A percentile compares a stretch with the other conserved stretches of the same genome.
Evolutionary conservation across 2,888 invertebrate genomes (phyloP).

Genomic region (Phyllotreta striolata): DNA sequence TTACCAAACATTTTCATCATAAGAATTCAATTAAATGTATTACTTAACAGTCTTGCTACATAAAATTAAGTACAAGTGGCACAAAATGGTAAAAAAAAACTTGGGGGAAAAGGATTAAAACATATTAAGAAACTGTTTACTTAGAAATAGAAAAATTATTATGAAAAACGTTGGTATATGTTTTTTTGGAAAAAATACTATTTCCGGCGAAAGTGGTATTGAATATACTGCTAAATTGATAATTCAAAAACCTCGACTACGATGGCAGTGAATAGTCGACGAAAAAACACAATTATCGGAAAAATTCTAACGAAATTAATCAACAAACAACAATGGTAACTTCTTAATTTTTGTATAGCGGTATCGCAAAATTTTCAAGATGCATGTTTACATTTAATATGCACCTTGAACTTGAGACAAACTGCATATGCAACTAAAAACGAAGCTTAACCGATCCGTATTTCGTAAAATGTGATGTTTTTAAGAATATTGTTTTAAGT

Average conservation of each 20-base stretch:
- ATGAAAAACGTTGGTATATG: conserved; percentile 26
- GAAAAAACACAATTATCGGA: conserved; percentile 38
- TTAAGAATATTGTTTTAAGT: conserved; percentile 38
- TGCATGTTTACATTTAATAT: background rate
- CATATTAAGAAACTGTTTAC: background rate
- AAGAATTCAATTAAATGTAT: conserved; percentile 1
- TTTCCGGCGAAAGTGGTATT: conserved; percentile 6
- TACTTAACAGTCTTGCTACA: background rate
- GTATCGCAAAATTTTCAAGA: conserved; percentile 2
- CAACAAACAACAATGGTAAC: conserved; percentile 35
- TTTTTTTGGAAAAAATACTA: too few species aligned
- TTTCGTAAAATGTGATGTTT: conserved; percentile 33
- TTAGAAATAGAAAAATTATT: conserved; percentile 10
- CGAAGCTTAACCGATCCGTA: conserved; percentile 25
- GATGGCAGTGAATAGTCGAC: conserved; percentile 57
- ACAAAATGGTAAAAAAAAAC: background rate
- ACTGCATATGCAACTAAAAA: conserved; percentile 17
- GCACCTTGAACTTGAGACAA: too few species aligned
- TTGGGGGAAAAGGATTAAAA: conserved; percentile 1
- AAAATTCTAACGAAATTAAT: conserved; percentile 43
- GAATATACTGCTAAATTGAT: conserved; percentile 36
- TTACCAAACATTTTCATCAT: background rate
- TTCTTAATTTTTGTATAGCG: conserved; percentile 13
- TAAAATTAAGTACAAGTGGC: too few species aligned
- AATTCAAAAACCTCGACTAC: conserved; percentile 43